Percentiles rank a stretch among this genome's conserved stretches.
phyloP scores from a whole-genome alignment of 1,140 invertebrate genomes.

The Drosophila simulans region DNA sequence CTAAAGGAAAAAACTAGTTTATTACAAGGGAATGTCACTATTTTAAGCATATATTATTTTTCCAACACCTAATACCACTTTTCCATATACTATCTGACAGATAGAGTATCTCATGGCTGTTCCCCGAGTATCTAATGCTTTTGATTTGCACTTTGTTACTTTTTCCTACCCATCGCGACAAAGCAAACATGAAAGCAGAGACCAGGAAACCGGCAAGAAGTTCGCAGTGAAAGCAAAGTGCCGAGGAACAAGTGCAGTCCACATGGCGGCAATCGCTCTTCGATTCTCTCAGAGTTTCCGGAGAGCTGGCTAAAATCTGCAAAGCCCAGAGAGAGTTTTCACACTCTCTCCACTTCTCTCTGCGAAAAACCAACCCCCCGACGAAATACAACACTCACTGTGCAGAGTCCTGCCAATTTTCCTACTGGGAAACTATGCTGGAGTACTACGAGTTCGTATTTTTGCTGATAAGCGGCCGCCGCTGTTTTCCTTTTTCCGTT shows the following conservation, averaged over 20 bases:
- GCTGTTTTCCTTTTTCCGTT: constrained; percentile 15
- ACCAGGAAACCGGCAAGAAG: constrained; percentile 75
- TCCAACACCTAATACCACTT: not conserved
- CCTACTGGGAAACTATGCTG: constrained; percentile 56
- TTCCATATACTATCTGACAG: not conserved
- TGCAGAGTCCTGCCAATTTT: constrained; percentile 73
- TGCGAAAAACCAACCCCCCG: constrained; percentile 54
- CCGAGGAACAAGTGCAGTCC: constrained; percentile 69
- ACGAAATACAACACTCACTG: constrained; percentile 40
- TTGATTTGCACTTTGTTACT: constrained; percentile 12
- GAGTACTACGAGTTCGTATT: constrained; percentile 71
- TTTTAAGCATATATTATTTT: too few relatives aligned
- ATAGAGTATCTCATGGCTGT: constrained; percentile 7
- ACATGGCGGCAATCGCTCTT: constrained; percentile 43
- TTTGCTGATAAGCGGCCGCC: constrained; percentile 65
- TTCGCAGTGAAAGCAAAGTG: constrained; percentile 61
- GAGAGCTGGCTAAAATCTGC: constrained; percentile 45
- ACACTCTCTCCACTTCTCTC: constrained; percentile 11
- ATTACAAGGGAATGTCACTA: too few relatives aligned
- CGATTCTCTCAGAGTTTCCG: not conserved
- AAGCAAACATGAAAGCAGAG: constrained; percentile 75
- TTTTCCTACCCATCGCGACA: constrained; percentile 25
- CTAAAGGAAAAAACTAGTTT: too few relatives aligned
- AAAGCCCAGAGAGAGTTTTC: constrained; percentile 41
- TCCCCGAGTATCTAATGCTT: constrained; percentile 2